Evolutionary conservation across 2,113 vertebrate species (phyloP), one percentile per base, ranked within the genome.

Genomic region (Brachyistius frenatus): DNA sequence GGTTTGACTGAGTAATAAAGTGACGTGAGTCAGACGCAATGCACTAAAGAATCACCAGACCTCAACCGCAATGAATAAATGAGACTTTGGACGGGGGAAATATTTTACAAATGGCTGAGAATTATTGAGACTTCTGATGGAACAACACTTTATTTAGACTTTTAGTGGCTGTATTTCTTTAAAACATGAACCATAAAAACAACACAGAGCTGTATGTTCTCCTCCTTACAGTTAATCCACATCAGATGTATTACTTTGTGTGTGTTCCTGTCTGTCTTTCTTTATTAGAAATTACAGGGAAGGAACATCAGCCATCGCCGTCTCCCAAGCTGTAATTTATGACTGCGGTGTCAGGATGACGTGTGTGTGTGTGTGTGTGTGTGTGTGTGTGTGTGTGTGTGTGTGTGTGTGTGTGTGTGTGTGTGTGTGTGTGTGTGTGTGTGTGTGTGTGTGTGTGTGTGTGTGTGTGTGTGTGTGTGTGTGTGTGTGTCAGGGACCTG

Each of bases 211-310:
- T 16, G 47, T 35, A 55, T 49, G 23, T 61, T 33, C 5, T 50
- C 3, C 23, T 46, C 9, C 23, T 5, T 23, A 7, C 53, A 9
- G 11, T 55, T 31, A 14, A 64, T 66, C 39, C 23, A 35, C 8
- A 57, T 74, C 57, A 64, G n/a, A 69, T 36, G 13, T 73, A 7
- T 57, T 44, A 46, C 10, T 73, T n/a, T 52, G 1, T 50, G 31
- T 64, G n/a, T 31, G 14, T n/a, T 35, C 49, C n/a, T 70, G 33
- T 52, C 14, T 56, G 15, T 68, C 23, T 81, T 49, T 55, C 13
- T 36, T 54, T 7, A 46, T 47, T 41, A 30, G 36, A 52, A 11
- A 7, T 23, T 62, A 2, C 1, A 8, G 4, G 9, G 31, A 31
- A 47, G 31, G 23, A n/a, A 39, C 39, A 32, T 69, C 55, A 47